Evolutionary conservation across 30 jellyfish, hydroid and myxozoan species (phyloP), one percentile per base, ranked within the genome.

Genomic region (Mastigias papua): DNA sequence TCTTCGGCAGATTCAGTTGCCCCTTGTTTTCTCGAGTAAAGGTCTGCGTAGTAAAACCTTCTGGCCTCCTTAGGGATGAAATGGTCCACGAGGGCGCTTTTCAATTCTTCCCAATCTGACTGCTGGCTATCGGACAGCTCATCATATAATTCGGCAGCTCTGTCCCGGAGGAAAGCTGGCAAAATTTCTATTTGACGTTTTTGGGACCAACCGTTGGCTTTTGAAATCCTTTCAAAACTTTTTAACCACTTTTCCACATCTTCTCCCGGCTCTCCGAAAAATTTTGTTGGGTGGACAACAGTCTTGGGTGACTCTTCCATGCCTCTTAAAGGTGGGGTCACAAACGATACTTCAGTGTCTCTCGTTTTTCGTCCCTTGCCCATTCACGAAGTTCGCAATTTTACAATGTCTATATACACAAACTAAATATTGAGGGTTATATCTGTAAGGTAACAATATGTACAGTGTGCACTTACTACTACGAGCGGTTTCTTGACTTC

Each of bases 191-290:
- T 19, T 48, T 76, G 88, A 16, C 78, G 26, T 48, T 32, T 48
- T 37, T 22, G 50, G 5, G 88, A 21, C 81, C 89, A 78, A 60
- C 35, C 34, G 69, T 78, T 78, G 13, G 89, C 89, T 26, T 42
- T 54, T 9, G 89, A 31, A 21, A 34, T 23, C 33, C 89, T 0
- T 30, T 78, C 78, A 42, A 54, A 78, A 22, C 81, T 61, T 28
- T 78, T 78, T 27, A 78, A 61, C 89, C 89, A 78, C 48, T 78
- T 78, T 29, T 74, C 72, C 21, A 74, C 72, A 48, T 74, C 86
- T 0, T 74, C 86, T 2, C 86, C 86, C 5, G 72, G 67, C 27
- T 74, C 86, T 0, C 72, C 86, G 42, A 32, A 74, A 46, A 74
- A 74, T 46, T 74, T 70, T 21, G 42, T 33, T 21, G 76, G 76